These are phyloP conservation scores for Heliocidaris erythrogramma DNA, from an alignment of 35 echinoderm and acorn worm genomes.

Conservation along the genomic window DNA sequence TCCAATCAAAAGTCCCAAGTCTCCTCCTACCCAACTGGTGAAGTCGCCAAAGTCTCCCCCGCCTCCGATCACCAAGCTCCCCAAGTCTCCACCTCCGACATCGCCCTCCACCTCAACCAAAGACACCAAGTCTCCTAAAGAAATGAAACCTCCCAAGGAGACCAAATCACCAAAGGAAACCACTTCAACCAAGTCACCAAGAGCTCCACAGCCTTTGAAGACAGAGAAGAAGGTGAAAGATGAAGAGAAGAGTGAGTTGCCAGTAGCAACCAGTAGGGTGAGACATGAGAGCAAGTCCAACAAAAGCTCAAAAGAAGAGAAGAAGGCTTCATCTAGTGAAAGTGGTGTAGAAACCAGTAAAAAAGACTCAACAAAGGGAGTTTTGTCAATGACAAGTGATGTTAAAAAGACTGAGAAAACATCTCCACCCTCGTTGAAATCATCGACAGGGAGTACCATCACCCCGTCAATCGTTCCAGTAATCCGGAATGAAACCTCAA, in stretches of 20 bases:
- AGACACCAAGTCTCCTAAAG: constrained; percentile 26
- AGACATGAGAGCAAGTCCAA: not conserved
- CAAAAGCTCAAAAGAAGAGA: not conserved
- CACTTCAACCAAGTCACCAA: not conserved
- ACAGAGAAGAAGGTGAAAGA: not conserved
- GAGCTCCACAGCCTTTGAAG: not conserved
- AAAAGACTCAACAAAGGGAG: not conserved
- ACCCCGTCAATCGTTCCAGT: not conserved
- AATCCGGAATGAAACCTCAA: not conserved
- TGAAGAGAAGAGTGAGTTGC: not conserved
- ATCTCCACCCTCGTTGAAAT: not conserved
- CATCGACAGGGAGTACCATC: not conserved
- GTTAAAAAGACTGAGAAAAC: not conserved
- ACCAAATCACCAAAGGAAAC: constrained; percentile 19
- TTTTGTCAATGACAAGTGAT: not conserved
- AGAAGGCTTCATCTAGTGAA: not conserved
- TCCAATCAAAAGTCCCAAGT: not conserved
- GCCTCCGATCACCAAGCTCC: not conserved
- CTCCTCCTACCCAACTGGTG: not conserved
- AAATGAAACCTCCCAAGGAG: constrained; percentile 9
- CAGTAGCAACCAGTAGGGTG: not conserved
- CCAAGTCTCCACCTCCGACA: constrained; percentile 1
- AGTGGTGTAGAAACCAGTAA: not conserved
- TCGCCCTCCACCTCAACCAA: not conserved
- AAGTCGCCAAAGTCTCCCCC: constrained; percentile 11